These are phyloP conservation scores for Subacronicta megacephala DNA, from an alignment of 2,888 invertebrate genomes.

Conservation along the genomic window DNA sequence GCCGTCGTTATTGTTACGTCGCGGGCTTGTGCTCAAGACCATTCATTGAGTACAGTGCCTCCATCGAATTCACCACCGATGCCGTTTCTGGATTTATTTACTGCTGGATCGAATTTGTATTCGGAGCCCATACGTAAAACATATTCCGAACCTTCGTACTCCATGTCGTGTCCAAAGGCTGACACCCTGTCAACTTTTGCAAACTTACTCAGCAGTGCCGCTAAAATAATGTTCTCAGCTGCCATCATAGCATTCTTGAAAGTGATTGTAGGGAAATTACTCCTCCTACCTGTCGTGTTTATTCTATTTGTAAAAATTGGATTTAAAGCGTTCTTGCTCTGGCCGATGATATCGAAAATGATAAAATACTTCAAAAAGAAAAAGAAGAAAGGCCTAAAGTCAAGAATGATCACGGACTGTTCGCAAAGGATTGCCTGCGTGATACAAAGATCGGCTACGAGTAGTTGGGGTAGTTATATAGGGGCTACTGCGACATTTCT, in stretches of 20 bases:
- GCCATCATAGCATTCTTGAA: constrained; percentile 81
- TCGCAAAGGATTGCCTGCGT: constrained; percentile 82
- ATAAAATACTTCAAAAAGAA: constrained; percentile 83
- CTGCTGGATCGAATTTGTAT: constrained; percentile 78
- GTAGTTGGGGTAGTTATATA: constrained; percentile 77
- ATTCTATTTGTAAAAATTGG: constrained; percentile 81
- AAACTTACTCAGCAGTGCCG: constrained; percentile 80
- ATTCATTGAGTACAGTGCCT: constrained; percentile 72
- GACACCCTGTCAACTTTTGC: constrained; percentile 81
- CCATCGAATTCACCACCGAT: constrained; percentile 67
- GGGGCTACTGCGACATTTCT: constrained; percentile 82
- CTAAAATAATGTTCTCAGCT: constrained; percentile 84
- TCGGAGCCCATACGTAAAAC: constrained; percentile 78
- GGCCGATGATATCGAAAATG: constrained; percentile 85
- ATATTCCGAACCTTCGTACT: constrained; percentile 73
- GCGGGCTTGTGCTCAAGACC: constrained; percentile 74
- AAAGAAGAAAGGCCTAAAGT: constrained; percentile 77
- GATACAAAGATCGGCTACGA: constrained; percentile 72
- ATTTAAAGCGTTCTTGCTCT: constrained; percentile 79
- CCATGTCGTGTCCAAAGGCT: constrained; percentile 77
- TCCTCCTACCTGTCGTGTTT: constrained; percentile 78
- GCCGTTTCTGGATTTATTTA: constrained; percentile 81
- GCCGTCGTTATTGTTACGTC: constrained; percentile 73
- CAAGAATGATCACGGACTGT: constrained; percentile 80
- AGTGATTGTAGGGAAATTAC: constrained; percentile 78